These are phyloP conservation scores for Armadillidium nasatum DNA, from an alignment of 1,140 invertebrate genomes.

Conservation along the genomic window DNA sequence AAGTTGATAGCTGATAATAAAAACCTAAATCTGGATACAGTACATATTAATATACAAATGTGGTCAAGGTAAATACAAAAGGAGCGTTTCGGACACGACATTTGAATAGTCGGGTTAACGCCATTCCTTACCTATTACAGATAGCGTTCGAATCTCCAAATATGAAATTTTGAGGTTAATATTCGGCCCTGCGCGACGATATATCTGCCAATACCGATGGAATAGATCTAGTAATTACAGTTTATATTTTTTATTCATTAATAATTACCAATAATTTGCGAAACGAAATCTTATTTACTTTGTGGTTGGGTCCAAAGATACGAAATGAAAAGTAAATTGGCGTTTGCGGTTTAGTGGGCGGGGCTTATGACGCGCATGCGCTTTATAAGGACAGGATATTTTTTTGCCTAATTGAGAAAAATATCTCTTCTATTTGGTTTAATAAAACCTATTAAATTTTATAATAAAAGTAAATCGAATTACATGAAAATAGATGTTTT, in stretches of 20 bases:
- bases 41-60: too few species aligned
- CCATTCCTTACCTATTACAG: too few species aligned
- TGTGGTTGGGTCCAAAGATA: background rate
- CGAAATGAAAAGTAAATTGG: background rate
- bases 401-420: background rate
- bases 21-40: too few species aligned
- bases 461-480: background rate
- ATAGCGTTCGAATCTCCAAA: too few species aligned
- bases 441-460: background rate
- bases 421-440: background rate
- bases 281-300: constrained; percentile 4
- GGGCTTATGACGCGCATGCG: background rate
- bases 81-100: too few species aligned
- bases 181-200: background rate
- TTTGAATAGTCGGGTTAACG: too few species aligned
- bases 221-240: constrained; percentile 2
- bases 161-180: too few species aligned
- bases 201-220: constrained; percentile 9
- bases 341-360: background rate
- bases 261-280: constrained; percentile 1
- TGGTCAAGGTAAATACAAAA: too few species aligned
- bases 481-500: background rate
- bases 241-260: background rate
- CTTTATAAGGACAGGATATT: background rate
- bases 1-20: too few species aligned